Evolutionary conservation across 2,113 vertebrate species (phyloP).

Genomic region (Fukomys damarensis): DNA sequence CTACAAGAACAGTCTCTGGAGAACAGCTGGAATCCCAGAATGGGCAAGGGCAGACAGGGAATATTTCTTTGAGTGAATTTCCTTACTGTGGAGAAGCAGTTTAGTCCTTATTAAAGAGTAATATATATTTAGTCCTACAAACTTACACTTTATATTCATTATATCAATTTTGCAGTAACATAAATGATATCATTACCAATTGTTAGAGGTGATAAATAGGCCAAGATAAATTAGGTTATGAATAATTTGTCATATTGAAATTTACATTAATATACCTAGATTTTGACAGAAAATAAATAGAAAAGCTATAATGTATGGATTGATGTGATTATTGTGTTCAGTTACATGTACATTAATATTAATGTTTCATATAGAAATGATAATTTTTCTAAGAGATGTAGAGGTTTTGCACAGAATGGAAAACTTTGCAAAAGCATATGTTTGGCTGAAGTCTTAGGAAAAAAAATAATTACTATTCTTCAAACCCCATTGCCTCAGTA

Average conservation of each 20-base stretch:
- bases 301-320: neutral
- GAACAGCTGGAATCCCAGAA: neutral
- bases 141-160: neutral
- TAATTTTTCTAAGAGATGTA: neutral
- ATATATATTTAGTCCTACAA: neutral
- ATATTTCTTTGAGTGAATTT: neutral
- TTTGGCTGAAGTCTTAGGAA: constrained; percentile 63
- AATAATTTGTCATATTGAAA: neutral
- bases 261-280: neutral
- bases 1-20: neutral
- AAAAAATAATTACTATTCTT: constrained; percentile 75
- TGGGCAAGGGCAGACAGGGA: neutral
- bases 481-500: constrained; percentile 33
- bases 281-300: neutral
- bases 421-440: constrained; percentile 23
- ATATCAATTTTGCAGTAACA: neutral
- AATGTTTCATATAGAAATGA: neutral
- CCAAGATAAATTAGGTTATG: neutral
- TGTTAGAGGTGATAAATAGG: neutral
- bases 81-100: neutral
- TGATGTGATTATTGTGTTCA: neutral
- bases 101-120: neutral
- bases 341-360: neutral
- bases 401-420: constrained; percentile 37
- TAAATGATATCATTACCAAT: neutral